phyloP scores from a whole-genome alignment of 2,888 invertebrate genomes.

The Sturmia bella region DNA sequence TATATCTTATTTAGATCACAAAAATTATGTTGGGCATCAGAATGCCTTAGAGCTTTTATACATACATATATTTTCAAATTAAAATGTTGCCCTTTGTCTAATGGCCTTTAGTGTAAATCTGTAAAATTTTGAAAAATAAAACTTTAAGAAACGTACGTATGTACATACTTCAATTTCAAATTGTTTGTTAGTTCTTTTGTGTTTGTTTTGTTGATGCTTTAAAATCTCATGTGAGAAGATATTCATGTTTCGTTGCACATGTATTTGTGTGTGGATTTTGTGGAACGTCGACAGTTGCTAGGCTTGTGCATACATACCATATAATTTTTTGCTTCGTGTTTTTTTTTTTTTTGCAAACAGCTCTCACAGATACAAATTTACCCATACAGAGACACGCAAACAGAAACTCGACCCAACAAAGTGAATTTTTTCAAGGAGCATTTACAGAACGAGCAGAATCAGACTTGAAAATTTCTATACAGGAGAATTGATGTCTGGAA shows the following conservation, averaged over 20 bases:
- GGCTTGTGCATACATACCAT: slow-evolving; percentile 52
- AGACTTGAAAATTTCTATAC: slow-evolving; percentile 51
- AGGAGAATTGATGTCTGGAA: slow-evolving; percentile 65
- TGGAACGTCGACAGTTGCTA: slow-evolving; percentile 79
- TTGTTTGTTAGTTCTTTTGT: slow-evolving; percentile 49
- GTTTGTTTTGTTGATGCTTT: slow-evolving; percentile 49
- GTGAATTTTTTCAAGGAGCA: slow-evolving; percentile 26
- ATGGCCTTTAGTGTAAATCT: background rate
- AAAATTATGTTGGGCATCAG: too few species aligned
- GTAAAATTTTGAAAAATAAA: slow-evolving; percentile 10
- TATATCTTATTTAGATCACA: too few species aligned
- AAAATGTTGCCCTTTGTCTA: slow-evolving; percentile 9
- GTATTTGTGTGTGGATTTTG: slow-evolving; percentile 75
- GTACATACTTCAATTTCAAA: slow-evolving; percentile 50
- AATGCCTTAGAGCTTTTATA: too few species aligned
- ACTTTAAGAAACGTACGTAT: slow-evolving; percentile 52
- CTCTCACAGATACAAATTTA: slow-evolving; percentile 14
- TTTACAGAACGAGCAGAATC: slow-evolving; percentile 38
- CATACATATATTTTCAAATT: too few species aligned
- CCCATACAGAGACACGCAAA: background rate
- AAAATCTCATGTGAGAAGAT: slow-evolving; percentile 68
- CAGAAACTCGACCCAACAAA: background rate
- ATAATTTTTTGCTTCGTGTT: background rate
- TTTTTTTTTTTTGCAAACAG: slow-evolving; percentile 20
- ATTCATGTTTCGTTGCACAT: slow-evolving; percentile 62